A percentile compares a stretch with the other conserved stretches of the same genome.
phyloP scores from a whole-genome alignment of 2,888 invertebrate genomes.

The Drosophila ezoana region DNA sequence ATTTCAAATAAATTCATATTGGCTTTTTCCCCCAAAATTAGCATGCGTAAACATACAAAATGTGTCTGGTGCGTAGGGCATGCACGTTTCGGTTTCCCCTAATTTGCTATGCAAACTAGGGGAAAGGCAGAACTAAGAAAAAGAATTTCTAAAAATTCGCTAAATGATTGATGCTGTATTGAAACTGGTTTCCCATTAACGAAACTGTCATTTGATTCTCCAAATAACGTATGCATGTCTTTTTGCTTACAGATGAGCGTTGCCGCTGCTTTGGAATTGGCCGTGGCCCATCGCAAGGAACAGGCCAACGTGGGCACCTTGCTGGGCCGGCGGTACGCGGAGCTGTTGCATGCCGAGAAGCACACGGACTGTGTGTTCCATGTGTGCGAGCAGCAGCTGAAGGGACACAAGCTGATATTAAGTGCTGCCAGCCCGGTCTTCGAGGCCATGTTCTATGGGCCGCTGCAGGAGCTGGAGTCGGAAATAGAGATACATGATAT shows the following conservation, averaged over 20 bases:
- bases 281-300: slow-evolving; percentile 60
- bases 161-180: slow-evolving; percentile 36
- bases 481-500: slow-evolving; percentile 85
- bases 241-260: slow-evolving; percentile 52
- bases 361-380: slow-evolving; percentile 83
- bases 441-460: slow-evolving; percentile 95
- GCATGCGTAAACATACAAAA: too few species aligned
- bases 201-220: slow-evolving; percentile 16
- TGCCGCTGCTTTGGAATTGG: slow-evolving; percentile 48
- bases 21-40: too few species aligned
- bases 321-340: slow-evolving; percentile 80
- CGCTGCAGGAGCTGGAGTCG: slow-evolving; percentile 86
- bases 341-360: slow-evolving; percentile 80
- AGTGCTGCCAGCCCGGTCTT: slow-evolving; percentile 95
- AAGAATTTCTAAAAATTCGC: slow-evolving; percentile 32
- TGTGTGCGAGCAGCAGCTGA: slow-evolving; percentile 85
- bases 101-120: slow-evolving; percentile 42
- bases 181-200: slow-evolving; percentile 44
- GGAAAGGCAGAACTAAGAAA: slow-evolving; percentile 46
- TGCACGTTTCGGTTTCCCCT: slow-evolving; percentile 7
- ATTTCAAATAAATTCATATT: too few species aligned
- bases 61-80: slow-evolving; percentile 1
- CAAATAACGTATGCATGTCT: neutral
- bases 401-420: slow-evolving; percentile 92
- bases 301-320: slow-evolving; percentile 42